A percentile compares a stretch with the other conserved stretches of the same genome.
Evolutionary conservation across 1,140 invertebrate genomes (phyloP).

Genomic region (Galleria mellonella): DNA sequence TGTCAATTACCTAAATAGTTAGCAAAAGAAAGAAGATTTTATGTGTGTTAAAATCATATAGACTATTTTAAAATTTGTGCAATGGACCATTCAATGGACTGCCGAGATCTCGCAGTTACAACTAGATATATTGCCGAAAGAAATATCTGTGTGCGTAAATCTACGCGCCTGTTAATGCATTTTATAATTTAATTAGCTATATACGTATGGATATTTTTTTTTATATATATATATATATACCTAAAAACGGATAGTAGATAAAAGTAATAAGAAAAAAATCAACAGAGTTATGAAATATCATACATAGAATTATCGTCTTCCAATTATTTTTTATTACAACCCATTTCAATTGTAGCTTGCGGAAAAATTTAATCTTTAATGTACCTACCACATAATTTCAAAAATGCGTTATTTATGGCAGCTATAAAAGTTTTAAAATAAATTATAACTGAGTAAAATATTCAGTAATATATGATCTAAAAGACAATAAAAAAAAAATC

Average conservation of each 20-base stretch:
- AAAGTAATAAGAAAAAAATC: conserved; percentile 11
- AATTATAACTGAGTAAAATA: conserved; percentile 8
- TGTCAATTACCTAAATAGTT: conserved; percentile 69
- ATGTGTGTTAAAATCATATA: conserved; percentile 63
- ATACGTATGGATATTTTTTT: conserved; percentile 33
- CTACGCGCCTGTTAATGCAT: conserved; percentile 52
- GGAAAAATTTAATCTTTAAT: conserved; percentile 22
- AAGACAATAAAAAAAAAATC: conserved; percentile 55
- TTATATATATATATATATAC: conserved; percentile 25
- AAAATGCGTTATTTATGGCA: conserved; percentile 6
- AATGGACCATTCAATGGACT: conserved; percentile 48
- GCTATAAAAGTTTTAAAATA: conserved; percentile 12
- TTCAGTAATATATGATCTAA: conserved; percentile 10
- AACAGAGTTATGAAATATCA: conserved; percentile 12
- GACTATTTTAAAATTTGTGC: conserved; percentile 64
- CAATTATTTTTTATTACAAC: conserved; percentile 64
- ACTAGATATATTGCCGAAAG: conserved; percentile 46
- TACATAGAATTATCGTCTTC: conserved; percentile 48
- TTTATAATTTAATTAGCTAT: conserved; percentile 65
- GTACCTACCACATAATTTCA: conserved; percentile 16
- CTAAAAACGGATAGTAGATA: conserved; percentile 34
- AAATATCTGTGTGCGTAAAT: conserved; percentile 14
- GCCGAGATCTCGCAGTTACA: conserved; percentile 31
- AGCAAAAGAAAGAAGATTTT: conserved; percentile 61
- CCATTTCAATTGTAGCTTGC: conserved; percentile 60